Base-by-base conservation (phyloP, 2,888 invertebrate species). In the Cerastis leucographa region DNA sequence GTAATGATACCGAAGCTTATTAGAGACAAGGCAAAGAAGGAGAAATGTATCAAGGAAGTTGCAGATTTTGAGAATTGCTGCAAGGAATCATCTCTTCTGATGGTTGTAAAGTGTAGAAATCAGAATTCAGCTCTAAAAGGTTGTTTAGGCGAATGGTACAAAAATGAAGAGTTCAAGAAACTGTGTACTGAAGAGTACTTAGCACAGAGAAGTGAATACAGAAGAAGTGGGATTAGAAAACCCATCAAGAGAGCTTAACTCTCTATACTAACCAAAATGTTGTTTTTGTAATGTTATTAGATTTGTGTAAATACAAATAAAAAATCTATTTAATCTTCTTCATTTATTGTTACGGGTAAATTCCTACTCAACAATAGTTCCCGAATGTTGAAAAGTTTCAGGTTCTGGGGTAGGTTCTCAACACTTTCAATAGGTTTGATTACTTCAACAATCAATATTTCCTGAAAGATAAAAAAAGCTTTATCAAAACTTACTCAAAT, bases 1-100 rank as follows among this genome's bases (percentile, higher is more conserved):
- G 98, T 99, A 29, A 92, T 99, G 85, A 98, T 99, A 92, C 98
- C 99, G 0, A 98, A 99, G 94, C 97, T 98, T 90, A 98, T 99
- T 97, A 97, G 99, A 86, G 98, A 98, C 42, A 98, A 97, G 88
- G 98, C 99, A 0, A 98, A 97, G 92, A 92, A 90, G 22, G 98
- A 98, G 89, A 98, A 99, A 93, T 99, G 99, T 94, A 80, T 91
- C 0, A 94, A 97, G 85, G 98, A 98, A 96, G 98, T 98, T 0
- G 94, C 97, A 91, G 97, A 98, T 68, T 98, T 98, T 90, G 97
- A 97, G 54, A 95, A 97, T 67, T 99, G 98, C 92, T 98, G 98
- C 89, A 98, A 98, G 92, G 97, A 96, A 5, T 96, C 97, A 73
- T 97, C 97, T 68, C 66, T 98, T 0, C 89, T 98, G 1, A 98